Base-by-base conservation (phyloP, 2,797 vertebrate species). In the Catamblyrhynchus diadema region DNA sequence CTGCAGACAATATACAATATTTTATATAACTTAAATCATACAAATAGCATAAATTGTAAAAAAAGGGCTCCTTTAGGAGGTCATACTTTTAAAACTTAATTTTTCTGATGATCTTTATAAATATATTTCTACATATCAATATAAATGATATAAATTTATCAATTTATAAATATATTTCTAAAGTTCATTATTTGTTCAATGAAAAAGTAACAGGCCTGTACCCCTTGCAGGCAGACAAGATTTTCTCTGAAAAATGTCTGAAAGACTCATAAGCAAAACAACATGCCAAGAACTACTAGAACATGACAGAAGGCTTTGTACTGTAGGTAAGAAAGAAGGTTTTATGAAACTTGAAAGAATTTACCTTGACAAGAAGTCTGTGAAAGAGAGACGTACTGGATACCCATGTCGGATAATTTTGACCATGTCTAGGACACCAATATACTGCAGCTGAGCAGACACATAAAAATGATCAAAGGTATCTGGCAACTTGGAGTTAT, bases 361-460 rank as follows among this genome's bases (percentile, higher is more conserved):
- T 97, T 97, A 99, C 99, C 99, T 99, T 96, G 97, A 98, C 92
- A 99, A 98, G 97, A 99, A 99, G 84, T 98, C 98, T 6, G 96
- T 91, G 96, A 99, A 99, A 94, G 98, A 97, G 82, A 99, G 98
- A 60, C 99, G 99, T 48, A 99, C 88, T 2, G 99, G 99, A 96
- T 98, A 99, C 41, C 99, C 99, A 6, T 99, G 98, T 27, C 99
- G 98, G 95, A 99, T 98, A 97, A 98, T 97, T 97, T 98, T 99
- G 95, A 99, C 99, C 98, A 99, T 99, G 93, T 99, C 99, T 82
- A 99, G 98, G 70, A 99, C 99, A 48, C 98, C 98, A 13, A 99
- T 98, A 90, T 99, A 98, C 83, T 99, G 99, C 74, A 99, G 98
- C 94, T 99, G 99, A 47, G 98, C 98, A 20, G 99, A 99, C 90